Conservation (phyloP, 2,888 invertebrate species). For the Agrilus biguttatus region DNA sequence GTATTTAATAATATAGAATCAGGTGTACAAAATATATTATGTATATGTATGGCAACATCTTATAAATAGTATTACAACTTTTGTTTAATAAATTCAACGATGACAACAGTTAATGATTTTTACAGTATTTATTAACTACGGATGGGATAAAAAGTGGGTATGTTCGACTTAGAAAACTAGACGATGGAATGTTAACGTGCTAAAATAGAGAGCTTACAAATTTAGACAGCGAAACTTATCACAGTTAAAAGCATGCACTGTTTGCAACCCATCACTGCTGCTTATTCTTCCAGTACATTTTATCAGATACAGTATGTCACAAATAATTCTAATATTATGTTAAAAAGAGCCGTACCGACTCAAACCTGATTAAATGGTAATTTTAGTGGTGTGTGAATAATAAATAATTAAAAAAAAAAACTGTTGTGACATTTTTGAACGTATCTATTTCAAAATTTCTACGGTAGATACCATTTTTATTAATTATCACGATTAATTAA, state of each 20-base stretch:
- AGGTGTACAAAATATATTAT: background rate
- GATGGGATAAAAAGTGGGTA: background rate
- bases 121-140: background rate
- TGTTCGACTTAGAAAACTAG: too few species aligned
- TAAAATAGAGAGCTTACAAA: constrained; percentile 20
- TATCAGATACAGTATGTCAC: too few species aligned
- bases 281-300: too few species aligned
- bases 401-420: too few species aligned
- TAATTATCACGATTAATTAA: too few species aligned
- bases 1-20: background rate
- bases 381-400: too few species aligned
- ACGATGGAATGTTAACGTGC: constrained; percentile 16
- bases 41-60: background rate
- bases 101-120: background rate
- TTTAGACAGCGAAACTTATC: constrained; percentile 18
- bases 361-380: too few species aligned
- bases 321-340: too few species aligned
- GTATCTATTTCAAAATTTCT: too few species aligned
- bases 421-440: too few species aligned
- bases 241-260: constrained; percentile 21
- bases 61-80: background rate
- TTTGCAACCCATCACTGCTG: constrained; percentile 1
- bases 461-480: too few species aligned
- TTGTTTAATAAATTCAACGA: background rate
- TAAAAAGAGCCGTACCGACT: too few species aligned